phyloP scores from a whole-genome alignment of 2,113 vertebrate genomes.

The Isurus oxyrinchus region DNA sequence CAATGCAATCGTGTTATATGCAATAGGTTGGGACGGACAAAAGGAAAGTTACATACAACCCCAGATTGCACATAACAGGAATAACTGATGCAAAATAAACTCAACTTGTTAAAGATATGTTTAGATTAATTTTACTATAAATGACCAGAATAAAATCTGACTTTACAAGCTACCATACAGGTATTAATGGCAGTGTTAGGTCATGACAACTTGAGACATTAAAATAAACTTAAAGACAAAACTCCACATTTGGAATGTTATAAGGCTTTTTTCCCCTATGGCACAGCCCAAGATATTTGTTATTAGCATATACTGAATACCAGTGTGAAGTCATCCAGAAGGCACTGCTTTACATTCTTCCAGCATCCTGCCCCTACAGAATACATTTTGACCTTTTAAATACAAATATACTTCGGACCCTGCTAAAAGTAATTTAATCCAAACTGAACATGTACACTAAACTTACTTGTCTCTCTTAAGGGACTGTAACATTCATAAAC shows the following conservation, averaged over 20 bases:
- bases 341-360: constrained; percentile 22
- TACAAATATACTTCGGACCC: background rate
- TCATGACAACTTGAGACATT: constrained; percentile 23
- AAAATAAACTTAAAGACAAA: constrained; percentile 26
- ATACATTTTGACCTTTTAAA: background rate
- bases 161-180: constrained; percentile 17
- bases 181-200: constrained; percentile 29
- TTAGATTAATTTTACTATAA: background rate
- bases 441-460: background rate
- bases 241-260: background rate
- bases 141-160: background rate
- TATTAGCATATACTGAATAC: constrained; percentile 10
- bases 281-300: constrained; percentile 21
- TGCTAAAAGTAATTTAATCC: background rate
- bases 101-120: background rate
- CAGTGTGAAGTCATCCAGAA: constrained; percentile 19
- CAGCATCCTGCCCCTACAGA: constrained; percentile 14
- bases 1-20: background rate
- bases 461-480: background rate
- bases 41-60: background rate
- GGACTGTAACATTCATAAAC: background rate
- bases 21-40: constrained; percentile 8
- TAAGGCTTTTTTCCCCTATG: constrained; percentile 32
- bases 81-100: background rate
- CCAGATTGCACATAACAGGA: background rate